Percentiles rank a stretch among this genome's conserved stretches.
These are phyloP conservation scores for Aporophyla nigra DNA, from an alignment of 2,888 invertebrate genomes.

Conservation along the genomic window DNA sequence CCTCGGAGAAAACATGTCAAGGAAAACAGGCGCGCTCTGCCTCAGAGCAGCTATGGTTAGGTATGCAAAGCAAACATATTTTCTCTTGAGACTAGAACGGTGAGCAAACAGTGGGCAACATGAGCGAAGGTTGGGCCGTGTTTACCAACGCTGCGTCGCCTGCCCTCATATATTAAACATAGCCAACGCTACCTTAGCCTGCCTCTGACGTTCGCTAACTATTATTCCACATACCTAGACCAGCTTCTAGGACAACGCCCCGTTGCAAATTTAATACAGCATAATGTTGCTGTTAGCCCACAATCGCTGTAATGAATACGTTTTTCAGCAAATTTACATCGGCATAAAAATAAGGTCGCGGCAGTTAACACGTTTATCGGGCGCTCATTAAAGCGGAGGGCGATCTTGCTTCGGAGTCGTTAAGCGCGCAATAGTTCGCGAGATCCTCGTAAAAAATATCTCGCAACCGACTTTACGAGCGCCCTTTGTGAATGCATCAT, in stretches of 20 bases:
- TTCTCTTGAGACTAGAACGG: slow-evolving; percentile 90
- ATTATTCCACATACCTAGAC: slow-evolving; percentile 65
- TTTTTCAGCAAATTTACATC: slow-evolving; percentile 90
- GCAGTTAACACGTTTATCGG: slow-evolving; percentile 91
- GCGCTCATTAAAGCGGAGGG: slow-evolving; percentile 91
- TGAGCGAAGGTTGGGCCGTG: slow-evolving; percentile 87
- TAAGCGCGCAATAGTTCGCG: slow-evolving; percentile 91
- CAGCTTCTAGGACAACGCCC: slow-evolving; percentile 69
- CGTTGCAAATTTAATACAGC: slow-evolving; percentile 72
- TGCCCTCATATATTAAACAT: slow-evolving; percentile 91
- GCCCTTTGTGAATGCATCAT: slow-evolving; percentile 91
- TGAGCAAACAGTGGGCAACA: slow-evolving; percentile 87
- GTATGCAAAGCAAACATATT: slow-evolving; percentile 90
- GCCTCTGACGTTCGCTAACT: slow-evolving; percentile 72
- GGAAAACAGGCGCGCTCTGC: slow-evolving; percentile 82
- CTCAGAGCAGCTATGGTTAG: slow-evolving; percentile 83
- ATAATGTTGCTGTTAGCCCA: slow-evolving; percentile 76
- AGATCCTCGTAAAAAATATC: slow-evolving; percentile 91
- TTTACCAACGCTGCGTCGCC: slow-evolving; percentile 89
- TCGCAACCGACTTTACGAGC: slow-evolving; percentile 91
- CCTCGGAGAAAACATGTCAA: slow-evolving; percentile 85
- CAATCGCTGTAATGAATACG: slow-evolving; percentile 88
- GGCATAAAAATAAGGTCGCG: slow-evolving; percentile 90
- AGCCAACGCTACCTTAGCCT: slow-evolving; percentile 83
- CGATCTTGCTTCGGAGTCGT: slow-evolving; percentile 91